A percentile compares a stretch with the other conserved stretches of the same genome.
phyloP scores from a whole-genome alignment of 2,113 vertebrate genomes.

The Microtus oregoni region DNA sequence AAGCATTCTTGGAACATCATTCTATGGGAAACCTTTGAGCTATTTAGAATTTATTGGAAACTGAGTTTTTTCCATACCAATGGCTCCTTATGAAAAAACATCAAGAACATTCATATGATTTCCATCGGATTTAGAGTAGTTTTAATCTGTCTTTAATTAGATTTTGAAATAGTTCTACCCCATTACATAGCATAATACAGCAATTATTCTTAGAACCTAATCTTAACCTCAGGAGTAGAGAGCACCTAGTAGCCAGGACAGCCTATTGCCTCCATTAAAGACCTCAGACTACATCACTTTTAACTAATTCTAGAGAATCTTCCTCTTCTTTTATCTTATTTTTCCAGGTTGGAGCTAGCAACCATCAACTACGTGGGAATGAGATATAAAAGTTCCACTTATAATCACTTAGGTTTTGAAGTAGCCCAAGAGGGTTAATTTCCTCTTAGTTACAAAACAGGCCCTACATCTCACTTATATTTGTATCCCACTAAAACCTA shows the following conservation, averaged over 20 bases:
- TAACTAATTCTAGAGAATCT: neutral
- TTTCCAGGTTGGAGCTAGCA: neutral
- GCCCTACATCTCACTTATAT: neutral
- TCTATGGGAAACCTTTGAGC: neutral
- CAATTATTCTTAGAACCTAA: neutral
- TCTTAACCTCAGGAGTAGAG: neutral
- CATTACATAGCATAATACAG: neutral
- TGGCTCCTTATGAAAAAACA: conserved; percentile 12
- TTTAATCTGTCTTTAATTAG: neutral
- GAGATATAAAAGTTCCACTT: neutral
- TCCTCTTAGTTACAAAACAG: neutral
- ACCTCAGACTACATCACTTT: neutral
- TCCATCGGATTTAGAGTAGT: neutral
- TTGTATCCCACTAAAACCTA: neutral
- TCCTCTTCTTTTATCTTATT: neutral
- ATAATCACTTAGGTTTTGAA: neutral
- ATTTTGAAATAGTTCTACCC: neutral
- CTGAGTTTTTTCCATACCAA: neutral
- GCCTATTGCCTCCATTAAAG: neutral
- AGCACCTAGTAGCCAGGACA: too few species aligned
- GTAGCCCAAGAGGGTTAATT: neutral
- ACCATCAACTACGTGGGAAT: neutral
- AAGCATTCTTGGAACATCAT: neutral
- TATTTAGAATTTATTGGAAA: conserved; percentile 42
- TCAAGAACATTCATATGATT: conserved; percentile 29